Percentiles rank a stretch among this genome's conserved stretches.
Evolutionary conservation across 2,113 vertebrate species (phyloP).

Genomic region (Alligator sinensis): DNA sequence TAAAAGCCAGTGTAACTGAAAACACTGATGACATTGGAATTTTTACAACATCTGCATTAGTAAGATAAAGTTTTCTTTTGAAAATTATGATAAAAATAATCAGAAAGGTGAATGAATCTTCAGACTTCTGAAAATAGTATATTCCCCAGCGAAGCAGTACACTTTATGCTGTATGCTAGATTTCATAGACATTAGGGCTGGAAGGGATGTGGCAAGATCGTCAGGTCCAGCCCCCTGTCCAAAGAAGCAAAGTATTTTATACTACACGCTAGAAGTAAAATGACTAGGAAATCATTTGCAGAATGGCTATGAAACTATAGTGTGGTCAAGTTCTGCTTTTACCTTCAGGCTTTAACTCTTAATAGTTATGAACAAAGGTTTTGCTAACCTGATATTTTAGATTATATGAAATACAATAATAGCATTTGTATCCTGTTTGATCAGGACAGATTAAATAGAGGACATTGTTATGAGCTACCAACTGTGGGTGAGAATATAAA

Average conservation of each 20-base stretch:
- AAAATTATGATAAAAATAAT: neutral
- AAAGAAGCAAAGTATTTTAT: too few species aligned
- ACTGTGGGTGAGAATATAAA: neutral
- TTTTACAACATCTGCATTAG: neutral
- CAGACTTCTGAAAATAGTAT: neutral
- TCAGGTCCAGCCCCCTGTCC: too few species aligned
- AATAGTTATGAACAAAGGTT: neutral
- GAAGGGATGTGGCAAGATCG: too few species aligned
- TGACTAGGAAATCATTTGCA: neutral
- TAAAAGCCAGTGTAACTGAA: neutral
- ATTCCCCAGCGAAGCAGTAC: neutral
- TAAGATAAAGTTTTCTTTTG: neutral
- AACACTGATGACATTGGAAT: neutral
- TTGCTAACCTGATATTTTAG: neutral
- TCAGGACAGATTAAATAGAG: neutral
- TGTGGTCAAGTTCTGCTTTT: neutral
- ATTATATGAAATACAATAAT: neutral
- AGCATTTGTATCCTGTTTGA: neutral
- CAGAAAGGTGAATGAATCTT: neutral
- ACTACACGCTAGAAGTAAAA: rapidly evolving
- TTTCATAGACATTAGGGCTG: too few species aligned
- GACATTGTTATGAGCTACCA: neutral
- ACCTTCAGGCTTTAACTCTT: neutral
- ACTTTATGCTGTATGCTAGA: neutral
- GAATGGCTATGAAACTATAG: neutral